phyloP scores from a whole-genome alignment of 53 echinoderm and acorn worm genomes.

The Temnopleurus reevesii region DNA sequence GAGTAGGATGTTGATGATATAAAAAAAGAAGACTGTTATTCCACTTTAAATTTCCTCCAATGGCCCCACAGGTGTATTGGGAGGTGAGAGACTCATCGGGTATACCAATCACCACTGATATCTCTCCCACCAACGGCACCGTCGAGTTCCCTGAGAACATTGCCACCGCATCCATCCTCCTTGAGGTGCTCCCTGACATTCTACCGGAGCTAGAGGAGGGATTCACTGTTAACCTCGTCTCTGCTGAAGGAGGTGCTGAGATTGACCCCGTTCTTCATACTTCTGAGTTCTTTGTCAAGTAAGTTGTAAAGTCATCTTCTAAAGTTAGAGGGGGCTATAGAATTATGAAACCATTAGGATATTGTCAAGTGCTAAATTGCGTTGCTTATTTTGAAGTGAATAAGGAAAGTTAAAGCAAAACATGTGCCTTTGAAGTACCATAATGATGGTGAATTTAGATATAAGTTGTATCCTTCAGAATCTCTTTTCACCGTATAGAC shows the following conservation, averaged over 20 bases:
- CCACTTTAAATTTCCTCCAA: not conserved
- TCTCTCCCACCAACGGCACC: constrained; percentile 81
- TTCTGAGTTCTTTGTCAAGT: constrained; percentile 69
- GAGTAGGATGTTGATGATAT: too few relatives aligned
- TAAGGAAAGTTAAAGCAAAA: too few relatives aligned
- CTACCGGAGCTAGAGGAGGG: constrained; percentile 80
- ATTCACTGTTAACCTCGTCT: constrained; percentile 69
- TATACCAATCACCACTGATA: constrained; percentile 54
- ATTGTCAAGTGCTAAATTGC: too few relatives aligned
- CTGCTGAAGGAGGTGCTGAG: constrained; percentile 90
- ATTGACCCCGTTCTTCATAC: constrained; percentile 70
- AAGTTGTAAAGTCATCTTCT: constrained; percentile 21
- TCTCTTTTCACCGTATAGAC: too few relatives aligned
- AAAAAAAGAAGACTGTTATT: not conserved
- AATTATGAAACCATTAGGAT: too few relatives aligned
- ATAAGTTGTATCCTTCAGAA: too few relatives aligned
- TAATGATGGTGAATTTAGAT: too few relatives aligned
- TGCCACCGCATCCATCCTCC: constrained; percentile 76
- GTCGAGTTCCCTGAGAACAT: constrained; percentile 78
- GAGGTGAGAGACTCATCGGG: constrained; percentile 65
- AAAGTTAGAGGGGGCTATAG: too few relatives aligned
- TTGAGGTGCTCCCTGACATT: constrained; percentile 78
- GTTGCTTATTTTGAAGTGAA: too few relatives aligned
- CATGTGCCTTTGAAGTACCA: too few relatives aligned
- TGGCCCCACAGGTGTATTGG: constrained; percentile 77